phyloP scores from a whole-genome alignment of 2,888 invertebrate species.

The Cinara cedri region DNA sequence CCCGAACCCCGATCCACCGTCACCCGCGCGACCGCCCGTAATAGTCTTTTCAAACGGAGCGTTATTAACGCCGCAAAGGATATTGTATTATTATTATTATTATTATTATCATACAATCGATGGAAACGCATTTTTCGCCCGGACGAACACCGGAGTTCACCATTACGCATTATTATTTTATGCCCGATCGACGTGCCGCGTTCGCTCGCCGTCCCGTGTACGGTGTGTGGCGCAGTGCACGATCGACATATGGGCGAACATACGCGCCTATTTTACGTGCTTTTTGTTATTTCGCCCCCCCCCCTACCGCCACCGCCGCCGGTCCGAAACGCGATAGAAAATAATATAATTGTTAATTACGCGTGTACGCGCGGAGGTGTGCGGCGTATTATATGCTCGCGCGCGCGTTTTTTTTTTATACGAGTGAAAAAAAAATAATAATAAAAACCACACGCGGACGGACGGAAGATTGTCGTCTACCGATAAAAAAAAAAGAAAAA shows the following conservation, averaged over 20 bases:
- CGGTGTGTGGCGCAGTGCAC: not conserved
- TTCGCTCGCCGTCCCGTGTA: no score
- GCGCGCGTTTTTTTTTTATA: no score
- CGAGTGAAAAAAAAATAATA: no score
- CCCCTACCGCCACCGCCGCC: no score
- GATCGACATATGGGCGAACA: conserved; percentile 7
- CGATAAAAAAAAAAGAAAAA: conserved; percentile 45
- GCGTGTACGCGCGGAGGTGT: not conserved
- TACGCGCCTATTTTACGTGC: not conserved
- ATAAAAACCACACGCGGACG: no score
- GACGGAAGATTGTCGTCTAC: conserved; percentile 39
- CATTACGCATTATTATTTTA: conserved; percentile 17
- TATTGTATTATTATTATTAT: conserved; percentile 38
- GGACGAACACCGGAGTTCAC: conserved; percentile 25
- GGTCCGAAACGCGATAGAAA: conserved; percentile 9
- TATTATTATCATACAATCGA: conserved; percentile 39
- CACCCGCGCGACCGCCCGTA: not conserved
- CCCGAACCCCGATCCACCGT: no score
- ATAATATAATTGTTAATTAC: conserved; percentile 48
- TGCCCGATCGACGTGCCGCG: conserved; percentile 23
- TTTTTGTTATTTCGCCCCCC: not conserved
- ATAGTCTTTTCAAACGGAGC: conserved; percentile 51
- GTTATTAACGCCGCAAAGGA: conserved; percentile 32
- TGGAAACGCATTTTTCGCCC: conserved; percentile 48
- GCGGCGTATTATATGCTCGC: not conserved